Conservation (phyloP, 2,888 invertebrate genomes). For the Deroplatys truncata region DNA sequence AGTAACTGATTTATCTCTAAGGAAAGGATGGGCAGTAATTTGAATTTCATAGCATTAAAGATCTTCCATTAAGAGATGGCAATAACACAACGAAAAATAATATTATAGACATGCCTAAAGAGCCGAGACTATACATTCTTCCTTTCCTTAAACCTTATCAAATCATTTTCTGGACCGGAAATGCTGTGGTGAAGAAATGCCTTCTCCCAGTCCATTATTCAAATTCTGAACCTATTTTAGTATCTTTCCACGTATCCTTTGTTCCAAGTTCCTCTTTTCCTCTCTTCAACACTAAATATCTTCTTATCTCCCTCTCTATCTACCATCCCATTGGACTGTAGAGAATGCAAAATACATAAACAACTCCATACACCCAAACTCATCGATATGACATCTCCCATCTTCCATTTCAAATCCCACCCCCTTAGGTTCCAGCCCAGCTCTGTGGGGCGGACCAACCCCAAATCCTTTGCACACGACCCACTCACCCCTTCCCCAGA, state of each 20-base stretch:
- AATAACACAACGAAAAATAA: too few species aligned
- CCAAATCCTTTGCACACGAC: constrained; percentile 2
- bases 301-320: background rate
- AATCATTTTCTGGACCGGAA: background rate
- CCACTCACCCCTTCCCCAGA: background rate
- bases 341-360: constrained; percentile 13
- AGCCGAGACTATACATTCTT: background rate
- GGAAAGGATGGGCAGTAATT: too few species aligned
- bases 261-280: background rate
- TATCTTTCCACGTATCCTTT: background rate
- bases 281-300: background rate
- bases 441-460: background rate
- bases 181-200: background rate
- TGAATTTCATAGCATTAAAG: too few species aligned
- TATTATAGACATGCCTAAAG: background rate
- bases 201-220: background rate
- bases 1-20: too few species aligned
- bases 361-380: background rate
- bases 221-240: background rate
- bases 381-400: constrained; percentile 12
- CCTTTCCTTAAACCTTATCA: background rate
- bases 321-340: background rate
- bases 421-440: background rate
- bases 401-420: background rate
- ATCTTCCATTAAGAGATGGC: too few species aligned